Evolutionary conservation across 2,888 invertebrate species (phyloP).

Genomic region (Cephus rjabovi): DNA sequence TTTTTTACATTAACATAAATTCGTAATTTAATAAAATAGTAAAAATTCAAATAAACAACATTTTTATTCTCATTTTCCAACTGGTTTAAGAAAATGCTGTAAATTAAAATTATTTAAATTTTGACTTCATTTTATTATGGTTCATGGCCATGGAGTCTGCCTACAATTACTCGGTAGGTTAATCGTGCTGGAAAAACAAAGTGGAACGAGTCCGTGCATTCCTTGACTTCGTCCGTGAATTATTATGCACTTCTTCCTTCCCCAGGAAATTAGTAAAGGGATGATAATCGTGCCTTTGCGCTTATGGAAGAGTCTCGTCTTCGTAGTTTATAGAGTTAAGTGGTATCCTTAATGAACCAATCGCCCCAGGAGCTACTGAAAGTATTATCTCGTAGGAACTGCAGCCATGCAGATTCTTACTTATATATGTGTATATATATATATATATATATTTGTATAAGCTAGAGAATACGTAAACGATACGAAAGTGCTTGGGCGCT

Average conservation of each 20-base stretch:
- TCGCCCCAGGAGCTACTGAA: conserved; percentile 15
- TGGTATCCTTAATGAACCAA: conserved; percentile 28
- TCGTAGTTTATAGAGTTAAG: conserved; percentile 15
- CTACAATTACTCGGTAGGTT: not conserved
- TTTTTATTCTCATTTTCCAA: not conserved
- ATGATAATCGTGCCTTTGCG: not conserved
- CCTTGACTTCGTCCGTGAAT: not conserved
- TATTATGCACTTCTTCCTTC: not conserved
- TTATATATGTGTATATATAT: not conserved
- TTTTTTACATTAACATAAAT: not conserved
- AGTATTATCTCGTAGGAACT: not conserved
- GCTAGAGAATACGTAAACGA: conserved; percentile 4
- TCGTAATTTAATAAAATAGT: not conserved
- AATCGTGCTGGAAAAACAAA: not conserved
- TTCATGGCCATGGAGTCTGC: not conserved
- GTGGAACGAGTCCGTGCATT: not conserved
- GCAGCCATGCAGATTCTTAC: not conserved
- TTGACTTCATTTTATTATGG: not conserved
- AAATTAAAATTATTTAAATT: not conserved
- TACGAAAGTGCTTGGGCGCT: conserved; percentile 14
- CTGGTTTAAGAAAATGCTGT: not conserved
- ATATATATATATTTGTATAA: conserved; percentile 1
- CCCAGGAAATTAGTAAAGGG: not conserved
- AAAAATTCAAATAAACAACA: not conserved
- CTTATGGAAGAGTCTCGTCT: not conserved